These are phyloP conservation scores for Serilophus lunatus DNA, from an alignment of 2,113 vertebrate genomes.

Conservation along the genomic window DNA sequence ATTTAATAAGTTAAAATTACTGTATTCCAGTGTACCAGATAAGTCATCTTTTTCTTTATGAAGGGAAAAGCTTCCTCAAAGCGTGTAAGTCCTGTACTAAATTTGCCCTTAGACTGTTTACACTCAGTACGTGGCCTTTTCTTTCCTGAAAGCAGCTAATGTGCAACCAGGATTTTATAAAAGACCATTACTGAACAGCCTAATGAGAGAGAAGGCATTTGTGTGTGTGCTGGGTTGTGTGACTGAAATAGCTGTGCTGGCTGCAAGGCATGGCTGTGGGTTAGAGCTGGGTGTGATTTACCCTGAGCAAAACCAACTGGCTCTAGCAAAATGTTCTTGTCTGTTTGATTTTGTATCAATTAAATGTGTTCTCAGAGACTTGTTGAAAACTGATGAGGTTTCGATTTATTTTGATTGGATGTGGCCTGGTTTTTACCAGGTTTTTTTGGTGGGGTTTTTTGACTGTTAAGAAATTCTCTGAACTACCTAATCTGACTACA, in stretches of 20 bases:
- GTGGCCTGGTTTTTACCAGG: neutral
- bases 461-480: neutral
- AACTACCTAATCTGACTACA: neutral
- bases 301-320: neutral
- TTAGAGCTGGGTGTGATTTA: neutral
- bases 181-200: neutral
- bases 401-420: neutral
- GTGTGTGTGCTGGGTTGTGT: neutral
- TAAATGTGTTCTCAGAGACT: neutral
- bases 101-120: neutral
- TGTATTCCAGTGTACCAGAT: neutral
- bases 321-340: neutral
- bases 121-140: rapidly evolving
- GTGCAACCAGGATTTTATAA: neutral
- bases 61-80: neutral
- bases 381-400: neutral
- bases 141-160: neutral
- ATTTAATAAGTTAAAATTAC: neutral
- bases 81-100: rapidly evolving
- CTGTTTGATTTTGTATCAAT: neutral
- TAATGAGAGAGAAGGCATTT: neutral
- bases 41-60: neutral
- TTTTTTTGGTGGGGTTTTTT: neutral
- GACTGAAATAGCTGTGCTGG: neutral
- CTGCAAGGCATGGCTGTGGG: neutral